Percentiles rank a stretch among this genome's conserved stretches.
Conservation (phyloP, 2,797 vertebrate genomes). For the Gymnocypris eckloni region DNA sequence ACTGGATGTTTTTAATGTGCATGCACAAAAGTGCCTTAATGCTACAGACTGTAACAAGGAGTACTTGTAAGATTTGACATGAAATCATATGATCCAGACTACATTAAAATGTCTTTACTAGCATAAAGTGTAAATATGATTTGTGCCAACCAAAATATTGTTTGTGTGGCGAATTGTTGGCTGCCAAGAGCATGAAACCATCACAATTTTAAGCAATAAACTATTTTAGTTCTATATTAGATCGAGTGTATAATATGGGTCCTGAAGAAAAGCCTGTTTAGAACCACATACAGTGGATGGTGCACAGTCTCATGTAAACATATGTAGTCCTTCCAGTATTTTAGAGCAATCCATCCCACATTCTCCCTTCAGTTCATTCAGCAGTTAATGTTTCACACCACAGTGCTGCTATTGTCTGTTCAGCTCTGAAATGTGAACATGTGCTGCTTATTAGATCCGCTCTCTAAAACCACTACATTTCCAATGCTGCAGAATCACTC, state of each 20-base stretch:
- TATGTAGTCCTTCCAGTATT: conserved; percentile 9
- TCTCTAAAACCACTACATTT: conserved; percentile 21
- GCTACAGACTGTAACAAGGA: background rate
- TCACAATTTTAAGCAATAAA: background rate
- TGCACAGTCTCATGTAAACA: background rate
- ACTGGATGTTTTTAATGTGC: background rate
- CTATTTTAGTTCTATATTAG: background rate
- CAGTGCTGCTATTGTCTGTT: conserved; percentile 11
- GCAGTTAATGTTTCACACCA: conserved; percentile 14
- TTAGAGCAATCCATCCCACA: conserved; percentile 3
- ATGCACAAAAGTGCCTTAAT: background rate
- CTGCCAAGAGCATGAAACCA: background rate
- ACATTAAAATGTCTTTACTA: background rate
- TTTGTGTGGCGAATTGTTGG: background rate
- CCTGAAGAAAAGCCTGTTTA: background rate
- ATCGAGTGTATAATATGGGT: background rate
- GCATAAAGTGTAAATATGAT: background rate
- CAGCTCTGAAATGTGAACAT: conserved; percentile 27
- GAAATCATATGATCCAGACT: background rate
- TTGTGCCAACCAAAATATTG: background rate
- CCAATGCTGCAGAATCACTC: conserved; percentile 30
- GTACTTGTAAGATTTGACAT: background rate
- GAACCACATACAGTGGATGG: background rate
- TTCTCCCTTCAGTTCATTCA: conserved; percentile 6
- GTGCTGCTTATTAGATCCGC: conserved; percentile 24